phyloP scores from a whole-genome alignment of 2,797 vertebrate species.

The Trachurus trachurus region DNA sequence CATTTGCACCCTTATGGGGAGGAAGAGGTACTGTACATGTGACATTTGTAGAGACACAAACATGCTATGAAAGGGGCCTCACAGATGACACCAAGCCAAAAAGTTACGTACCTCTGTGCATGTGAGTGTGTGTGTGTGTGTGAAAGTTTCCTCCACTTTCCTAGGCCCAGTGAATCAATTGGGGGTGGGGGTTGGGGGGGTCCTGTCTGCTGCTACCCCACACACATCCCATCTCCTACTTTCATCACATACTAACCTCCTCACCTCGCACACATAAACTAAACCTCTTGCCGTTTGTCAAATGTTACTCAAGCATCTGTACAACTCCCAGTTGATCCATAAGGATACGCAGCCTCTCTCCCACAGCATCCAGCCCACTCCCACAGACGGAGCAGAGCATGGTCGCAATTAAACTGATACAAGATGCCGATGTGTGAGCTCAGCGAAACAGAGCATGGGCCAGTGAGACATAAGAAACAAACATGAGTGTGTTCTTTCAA shows the following conservation, averaged over 20 bases:
- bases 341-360: constrained; percentile 29
- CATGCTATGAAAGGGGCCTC: constrained; percentile 7
- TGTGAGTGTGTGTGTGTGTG: constrained; percentile 20
- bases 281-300: constrained; percentile 13
- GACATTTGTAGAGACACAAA: constrained; percentile 25
- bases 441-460: constrained; percentile 29
- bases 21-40: not conserved
- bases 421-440: constrained; percentile 24
- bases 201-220: constrained; percentile 14
- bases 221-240: constrained; percentile 13
- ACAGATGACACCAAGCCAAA: constrained; percentile 11
- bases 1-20: not conserved
- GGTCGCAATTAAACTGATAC: constrained; percentile 40
- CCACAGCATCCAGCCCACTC: constrained; percentile 26
- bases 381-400: constrained; percentile 20
- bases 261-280: constrained; percentile 12
- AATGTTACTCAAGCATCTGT: constrained; percentile 27
- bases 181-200: not conserved
- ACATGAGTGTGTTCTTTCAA: constrained; percentile 16
- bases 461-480: constrained; percentile 40
- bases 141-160: not conserved
- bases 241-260: not conserved
- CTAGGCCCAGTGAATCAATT: constrained; percentile 44
- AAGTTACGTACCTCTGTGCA: not conserved
- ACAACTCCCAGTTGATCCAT: constrained; percentile 40